phyloP scores from a whole-genome alignment of 2,888 invertebrate species.

The Diploptera punctata region DNA sequence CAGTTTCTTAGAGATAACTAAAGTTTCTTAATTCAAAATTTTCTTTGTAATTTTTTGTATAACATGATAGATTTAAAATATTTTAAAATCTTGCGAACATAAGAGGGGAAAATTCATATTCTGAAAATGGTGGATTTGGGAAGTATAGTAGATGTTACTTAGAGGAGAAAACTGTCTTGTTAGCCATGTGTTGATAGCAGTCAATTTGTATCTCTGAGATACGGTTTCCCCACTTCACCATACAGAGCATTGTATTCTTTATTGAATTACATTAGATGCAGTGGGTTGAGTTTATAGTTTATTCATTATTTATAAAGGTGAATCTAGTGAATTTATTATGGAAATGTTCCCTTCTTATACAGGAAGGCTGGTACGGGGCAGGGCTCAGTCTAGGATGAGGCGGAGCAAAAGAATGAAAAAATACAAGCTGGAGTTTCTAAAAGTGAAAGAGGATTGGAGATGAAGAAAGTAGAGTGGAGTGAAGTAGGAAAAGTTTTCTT shows the following conservation, averaged over 20 bases:
- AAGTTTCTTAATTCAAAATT: too few species aligned
- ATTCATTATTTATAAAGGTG: constrained; percentile 20
- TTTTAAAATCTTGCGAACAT: too few species aligned
- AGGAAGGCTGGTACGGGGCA: not conserved
- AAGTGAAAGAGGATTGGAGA: constrained; percentile 21
- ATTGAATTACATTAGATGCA: constrained; percentile 2
- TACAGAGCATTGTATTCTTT: not conserved
- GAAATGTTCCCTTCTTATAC: not conserved
- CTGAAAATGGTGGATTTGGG: too few species aligned
- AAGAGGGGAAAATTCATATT: too few species aligned
- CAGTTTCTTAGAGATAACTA: too few species aligned
- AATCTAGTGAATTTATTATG: constrained; percentile 17
- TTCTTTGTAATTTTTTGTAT: too few species aligned
- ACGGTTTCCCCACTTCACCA: not conserved
- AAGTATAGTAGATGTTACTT: too few species aligned
- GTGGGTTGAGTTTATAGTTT: constrained; percentile 1
- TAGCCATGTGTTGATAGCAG: not conserved
- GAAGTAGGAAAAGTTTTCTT: constrained; percentile 29
- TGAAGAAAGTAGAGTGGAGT: constrained; percentile 15
- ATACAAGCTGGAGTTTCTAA: not conserved
- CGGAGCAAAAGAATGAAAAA: not conserved
- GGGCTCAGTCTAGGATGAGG: not conserved
- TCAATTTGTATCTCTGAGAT: not conserved
- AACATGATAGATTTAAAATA: too few species aligned
- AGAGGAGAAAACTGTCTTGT: too few species aligned